These are phyloP conservation scores for Drosophila meridiana DNA, from an alignment of 2,888 invertebrate species.

Conservation along the genomic window DNA sequence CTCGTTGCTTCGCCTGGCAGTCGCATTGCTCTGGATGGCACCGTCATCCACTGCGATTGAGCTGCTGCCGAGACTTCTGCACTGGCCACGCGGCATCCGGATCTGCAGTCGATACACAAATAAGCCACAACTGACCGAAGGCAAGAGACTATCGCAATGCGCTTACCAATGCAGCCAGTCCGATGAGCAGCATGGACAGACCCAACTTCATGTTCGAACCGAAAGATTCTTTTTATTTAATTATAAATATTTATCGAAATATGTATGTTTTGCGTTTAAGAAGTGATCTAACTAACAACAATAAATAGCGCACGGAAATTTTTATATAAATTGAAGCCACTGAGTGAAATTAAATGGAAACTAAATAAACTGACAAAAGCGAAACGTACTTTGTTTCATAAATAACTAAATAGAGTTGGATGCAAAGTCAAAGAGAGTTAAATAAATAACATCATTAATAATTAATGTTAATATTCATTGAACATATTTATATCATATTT, in stretches of 20 bases:
- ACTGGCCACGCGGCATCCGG: background rate
- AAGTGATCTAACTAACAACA: background rate
- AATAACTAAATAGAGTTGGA: background rate
- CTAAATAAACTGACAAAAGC: background rate
- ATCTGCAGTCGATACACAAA: constrained; percentile 8
- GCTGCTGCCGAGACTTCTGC: constrained; percentile 11
- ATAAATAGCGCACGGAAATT: background rate
- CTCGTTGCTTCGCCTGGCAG: background rate
- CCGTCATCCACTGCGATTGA: background rate
- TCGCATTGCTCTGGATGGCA: background rate
- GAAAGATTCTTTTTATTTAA: constrained; percentile 7
- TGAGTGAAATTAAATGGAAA: background rate
- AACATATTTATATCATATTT: too few species aligned
- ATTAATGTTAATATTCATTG: too few species aligned
- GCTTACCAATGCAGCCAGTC: constrained; percentile 31
- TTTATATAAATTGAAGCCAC: background rate
- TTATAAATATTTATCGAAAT: background rate
- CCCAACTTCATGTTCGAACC: constrained; percentile 11
- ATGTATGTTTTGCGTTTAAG: background rate
- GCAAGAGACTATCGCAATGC: background rate
- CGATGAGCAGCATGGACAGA: background rate
- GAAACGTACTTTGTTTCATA: background rate
- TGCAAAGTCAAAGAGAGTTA: background rate
- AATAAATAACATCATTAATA: background rate
- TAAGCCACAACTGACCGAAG: background rate